Evolutionary conservation across 2,797 vertebrate genomes (phyloP), one percentile per base, ranked within the genome.

Genomic region (Chelon labrosus): DNA sequence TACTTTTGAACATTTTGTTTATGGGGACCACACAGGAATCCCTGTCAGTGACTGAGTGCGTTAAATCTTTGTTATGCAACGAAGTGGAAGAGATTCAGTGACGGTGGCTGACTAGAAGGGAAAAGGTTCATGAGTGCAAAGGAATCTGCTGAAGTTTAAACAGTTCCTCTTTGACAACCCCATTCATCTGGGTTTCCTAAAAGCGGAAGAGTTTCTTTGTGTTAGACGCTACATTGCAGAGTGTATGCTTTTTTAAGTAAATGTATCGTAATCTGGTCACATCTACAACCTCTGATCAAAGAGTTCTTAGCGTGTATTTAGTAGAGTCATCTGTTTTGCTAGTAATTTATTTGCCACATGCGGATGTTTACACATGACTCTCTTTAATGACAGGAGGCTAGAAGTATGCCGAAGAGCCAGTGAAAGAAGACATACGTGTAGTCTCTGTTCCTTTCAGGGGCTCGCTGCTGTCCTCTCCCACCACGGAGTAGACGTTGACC

Each of bases 381-480:
- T 38, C 16, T 50, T 53, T 54, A 59, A 71, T 16, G 7, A 39
- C 14, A 27, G 1, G 0, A 35, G 20, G 25, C 10, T 35, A 54
- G 31, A 57, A 46, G 38, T 65, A 38, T 54, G 14, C 11, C 4
- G 22, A 69, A 67, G 61, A 13, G 19, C 0, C 37, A 73, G 46
- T 55, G 27, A 71, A 46, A 31, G n/a, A 54, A 69, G 63, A 96
- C 98, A 93, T 95, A 99, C 98, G 47, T 69, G 98, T 99, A 73
- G 95, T 98, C 85, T 99, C 97, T 2, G 88, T 85, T 91, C 97
- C 97, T 49, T 92, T 94, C 5, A 99, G 91, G 31, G 98, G 96
- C 46, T 98, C 96, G 7, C 98, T 99, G 91, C 95, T 97, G 63
- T 99, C 96, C 37, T 97, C 97, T 91, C 96, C 98, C 41, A 96